Percentiles rank a stretch among this genome's conserved stretches.
These are phyloP conservation scores for Eupithecia centaureata DNA, from an alignment of 2,888 invertebrate genomes.

Conservation along the genomic window DNA sequence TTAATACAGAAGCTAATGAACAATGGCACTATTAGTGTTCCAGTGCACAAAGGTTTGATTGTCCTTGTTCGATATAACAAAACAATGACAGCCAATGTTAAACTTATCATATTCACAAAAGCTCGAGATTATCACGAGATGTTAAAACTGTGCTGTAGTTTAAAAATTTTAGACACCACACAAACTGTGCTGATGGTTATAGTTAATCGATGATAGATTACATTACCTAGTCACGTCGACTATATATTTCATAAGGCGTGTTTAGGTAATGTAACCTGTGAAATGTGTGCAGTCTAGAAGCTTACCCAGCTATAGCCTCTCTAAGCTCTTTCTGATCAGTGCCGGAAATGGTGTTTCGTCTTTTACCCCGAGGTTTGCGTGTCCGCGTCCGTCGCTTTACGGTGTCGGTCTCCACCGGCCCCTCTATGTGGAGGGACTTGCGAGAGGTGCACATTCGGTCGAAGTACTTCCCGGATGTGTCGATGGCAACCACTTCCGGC, in stretches of 20 bases:
- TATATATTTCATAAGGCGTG: slow-evolving; percentile 36
- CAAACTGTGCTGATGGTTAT: slow-evolving; percentile 76
- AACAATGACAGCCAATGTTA: slow-evolving; percentile 78
- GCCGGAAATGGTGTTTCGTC: slow-evolving; percentile 95
- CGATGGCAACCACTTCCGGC: slow-evolving; percentile 94
- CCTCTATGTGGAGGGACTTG: slow-evolving; percentile 88
- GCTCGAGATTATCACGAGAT: slow-evolving; percentile 76
- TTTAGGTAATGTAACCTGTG: slow-evolving; percentile 59
- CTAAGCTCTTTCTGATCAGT: slow-evolving; percentile 95
- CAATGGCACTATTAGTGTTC: slow-evolving; percentile 81
- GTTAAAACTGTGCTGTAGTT: slow-evolving; percentile 78
- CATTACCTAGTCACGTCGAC: slow-evolving; percentile 63
- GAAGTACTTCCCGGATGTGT: slow-evolving; percentile 94
- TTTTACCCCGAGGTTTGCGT: slow-evolving; percentile 90
- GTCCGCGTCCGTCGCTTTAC: slow-evolving; percentile 88
- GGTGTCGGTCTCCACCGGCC: slow-evolving; percentile 81
- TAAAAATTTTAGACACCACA: slow-evolving; percentile 74
- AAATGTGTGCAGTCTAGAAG: slow-evolving; percentile 80
- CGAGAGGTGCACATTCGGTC: slow-evolving; percentile 94
- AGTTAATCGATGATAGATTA: slow-evolving; percentile 71
- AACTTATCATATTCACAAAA: slow-evolving; percentile 80
- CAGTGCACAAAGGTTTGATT: slow-evolving; percentile 77
- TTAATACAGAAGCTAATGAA: slow-evolving; percentile 81
- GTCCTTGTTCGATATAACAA: slow-evolving; percentile 63
- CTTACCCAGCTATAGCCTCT: slow-evolving; percentile 93